These are phyloP conservation scores for Acinonyx jubatus DNA, from an alignment of 2,113 vertebrate species.

Conservation along the genomic window DNA sequence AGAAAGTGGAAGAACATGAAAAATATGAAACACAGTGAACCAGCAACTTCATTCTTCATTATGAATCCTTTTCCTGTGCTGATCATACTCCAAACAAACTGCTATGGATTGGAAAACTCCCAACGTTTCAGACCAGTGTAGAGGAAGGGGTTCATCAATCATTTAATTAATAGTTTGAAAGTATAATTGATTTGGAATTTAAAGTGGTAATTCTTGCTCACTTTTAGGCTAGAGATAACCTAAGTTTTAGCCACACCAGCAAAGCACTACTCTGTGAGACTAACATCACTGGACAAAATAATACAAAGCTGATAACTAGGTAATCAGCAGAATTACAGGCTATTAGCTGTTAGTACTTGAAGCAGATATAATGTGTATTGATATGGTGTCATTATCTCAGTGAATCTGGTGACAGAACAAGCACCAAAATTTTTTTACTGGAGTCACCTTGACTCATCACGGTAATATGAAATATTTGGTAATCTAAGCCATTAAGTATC, in stretches of 20 bases:
- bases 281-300: not conserved
- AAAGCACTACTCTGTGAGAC: not conserved
- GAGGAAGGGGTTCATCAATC: not conserved
- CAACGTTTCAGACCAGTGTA: not conserved
- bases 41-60: constrained; percentile 2
- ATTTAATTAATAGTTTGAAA: not conserved
- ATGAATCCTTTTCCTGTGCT: not conserved
- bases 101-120: not conserved
- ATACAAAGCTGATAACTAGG: not conserved
- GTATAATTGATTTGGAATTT: not conserved
- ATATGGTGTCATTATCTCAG: not conserved
- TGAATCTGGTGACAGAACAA: not conserved
- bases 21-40: not conserved
- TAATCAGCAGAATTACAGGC: not conserved
- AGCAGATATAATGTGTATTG: not conserved
- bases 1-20: not conserved
- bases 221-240: not conserved
- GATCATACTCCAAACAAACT: not conserved
- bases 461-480: not conserved
- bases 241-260: not conserved
- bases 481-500: not conserved
- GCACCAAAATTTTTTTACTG: not conserved
- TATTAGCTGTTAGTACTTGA: not conserved
- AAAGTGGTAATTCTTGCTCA: not conserved
- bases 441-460: not conserved